These are phyloP conservation scores for Neocrepidodera transversa DNA, from an alignment of 2,888 invertebrate genomes.

Conservation along the genomic window DNA sequence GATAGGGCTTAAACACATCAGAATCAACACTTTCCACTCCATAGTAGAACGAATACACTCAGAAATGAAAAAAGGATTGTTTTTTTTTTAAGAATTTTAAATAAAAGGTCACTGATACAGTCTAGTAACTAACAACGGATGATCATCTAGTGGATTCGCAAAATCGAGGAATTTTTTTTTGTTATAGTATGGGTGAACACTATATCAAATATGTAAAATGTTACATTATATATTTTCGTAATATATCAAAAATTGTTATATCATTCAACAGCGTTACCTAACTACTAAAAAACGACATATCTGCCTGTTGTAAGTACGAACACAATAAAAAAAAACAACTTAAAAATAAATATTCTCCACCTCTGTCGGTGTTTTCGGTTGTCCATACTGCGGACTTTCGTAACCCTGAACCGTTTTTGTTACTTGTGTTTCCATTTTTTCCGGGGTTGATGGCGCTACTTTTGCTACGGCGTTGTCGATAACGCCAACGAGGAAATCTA, in stretches of 20 bases:
- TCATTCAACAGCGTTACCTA: neutral
- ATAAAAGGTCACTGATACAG: too few species aligned
- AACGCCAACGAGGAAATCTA: slow-evolving; percentile 66
- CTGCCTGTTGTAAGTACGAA: slow-evolving; percentile 13
- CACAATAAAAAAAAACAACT: slow-evolving; percentile 22
- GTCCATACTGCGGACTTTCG: slow-evolving; percentile 56
- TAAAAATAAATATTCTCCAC: slow-evolving; percentile 59
- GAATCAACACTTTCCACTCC: too few species aligned
- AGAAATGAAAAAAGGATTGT: too few species aligned
- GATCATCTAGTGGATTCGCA: too few species aligned
- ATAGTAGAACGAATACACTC: too few species aligned
- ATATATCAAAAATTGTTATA: neutral
- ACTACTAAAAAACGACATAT: slow-evolving; percentile 13
- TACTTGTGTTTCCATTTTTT: slow-evolving; percentile 33
- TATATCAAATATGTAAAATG: too few species aligned
- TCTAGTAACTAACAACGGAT: too few species aligned
- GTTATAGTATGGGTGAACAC: too few species aligned
- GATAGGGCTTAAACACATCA: too few species aligned
- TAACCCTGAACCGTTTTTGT: slow-evolving; percentile 43
- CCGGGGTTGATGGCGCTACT: slow-evolving; percentile 49
- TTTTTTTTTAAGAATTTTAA: too few species aligned
- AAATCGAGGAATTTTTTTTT: too few species aligned
- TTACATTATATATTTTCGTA: too few species aligned
- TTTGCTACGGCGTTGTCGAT: slow-evolving; percentile 68
- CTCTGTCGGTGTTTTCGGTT: slow-evolving; percentile 60